Base-by-base conservation (phyloP, 2,888 invertebrate genomes). In the Bimastos eiseni region DNA sequence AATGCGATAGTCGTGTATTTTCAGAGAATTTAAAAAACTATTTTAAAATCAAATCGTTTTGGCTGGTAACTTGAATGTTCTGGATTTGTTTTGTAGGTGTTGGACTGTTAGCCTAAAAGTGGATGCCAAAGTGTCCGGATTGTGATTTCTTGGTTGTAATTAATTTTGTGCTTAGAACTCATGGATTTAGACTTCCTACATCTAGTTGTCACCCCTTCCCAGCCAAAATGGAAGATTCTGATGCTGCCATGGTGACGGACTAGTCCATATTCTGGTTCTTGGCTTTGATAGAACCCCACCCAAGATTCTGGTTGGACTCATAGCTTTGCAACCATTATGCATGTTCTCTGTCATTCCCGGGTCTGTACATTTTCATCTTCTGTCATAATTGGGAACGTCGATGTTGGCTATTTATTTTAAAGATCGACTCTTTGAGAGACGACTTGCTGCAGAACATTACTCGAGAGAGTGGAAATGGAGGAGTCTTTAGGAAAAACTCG, bases 91-190 rank as follows among this genome's bases (percentile, higher is more conserved):
- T 70, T 70, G 70, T 70, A 70, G 70, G 70, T n/a, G 30, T 2
- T 49, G 49, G 49, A 49, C 24, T 24, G 49, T 49, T 49, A 17
- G 24, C 21, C 49, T 49, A 2, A 49, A 49, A 49, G 49, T 24
- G 24, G 49, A 70, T n/a, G 70, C n/a, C 30, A 70, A 70, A 8
- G 70, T n/a, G 70, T 70, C 70, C 70, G 13, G 70, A 70, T n/a
- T 70, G 70, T 70, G n/a, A 70, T 70, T 70, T 70, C 70, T 70
- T n/a, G 70, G 70, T 70, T 70, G 70, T 70, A 70, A n/a, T 70
- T n/a, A 70, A 70, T 70, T 70, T 70, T 70, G n/a, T 70, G 70
- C 70, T 70, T 70, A 70, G 70, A 11, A n/a, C 70, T 70, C 70
- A n/a, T 70, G 70, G 70, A 70, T 70, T 49, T 70, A 70, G 70